A percentile compares a stretch with the other conserved stretches of the same genome.
These are phyloP conservation scores for Sebastes dallii DNA, from an alignment of 2,797 vertebrate species.

Conservation along the genomic window DNA sequence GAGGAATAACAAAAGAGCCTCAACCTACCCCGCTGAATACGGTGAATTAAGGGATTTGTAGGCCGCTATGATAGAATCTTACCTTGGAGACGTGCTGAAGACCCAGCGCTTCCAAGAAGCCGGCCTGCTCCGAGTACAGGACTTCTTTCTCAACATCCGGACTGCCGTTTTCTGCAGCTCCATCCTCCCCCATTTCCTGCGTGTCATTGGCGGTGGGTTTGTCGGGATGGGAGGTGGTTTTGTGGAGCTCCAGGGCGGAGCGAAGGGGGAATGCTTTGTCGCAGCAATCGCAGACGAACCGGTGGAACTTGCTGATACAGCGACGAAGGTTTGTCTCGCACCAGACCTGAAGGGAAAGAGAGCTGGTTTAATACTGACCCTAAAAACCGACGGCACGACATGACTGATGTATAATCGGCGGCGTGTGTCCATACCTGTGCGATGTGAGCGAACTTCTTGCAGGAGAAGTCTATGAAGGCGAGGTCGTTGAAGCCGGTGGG, in stretches of 20 bases:
- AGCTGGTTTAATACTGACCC: too few species aligned
- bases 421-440: constrained; percentile 86
- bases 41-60: neutral
- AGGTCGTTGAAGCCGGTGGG: constrained; percentile 96
- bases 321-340: constrained; percentile 95
- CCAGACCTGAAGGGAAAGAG: constrained; percentile 86
- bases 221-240: constrained; percentile 71
- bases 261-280: constrained; percentile 96
- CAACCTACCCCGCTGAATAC: neutral
- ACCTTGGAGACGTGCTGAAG: constrained; percentile 87
- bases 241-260: constrained; percentile 89
- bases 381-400: too few species aligned
- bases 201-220: neutral
- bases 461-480: constrained; percentile 98
- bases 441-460: constrained; percentile 94
- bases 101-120: constrained; percentile 89
- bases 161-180: neutral
- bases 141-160: constrained; percentile 34
- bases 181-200: neutral
- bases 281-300: constrained; percentile 91
- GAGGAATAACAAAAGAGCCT: too few species aligned
- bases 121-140: constrained; percentile 76
- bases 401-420: too few species aligned
- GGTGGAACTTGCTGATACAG: constrained; percentile 94
- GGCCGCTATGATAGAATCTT: neutral